Base-by-base conservation (phyloP, 1,140 invertebrate genomes). In the Ridgeia piscesae region DNA sequence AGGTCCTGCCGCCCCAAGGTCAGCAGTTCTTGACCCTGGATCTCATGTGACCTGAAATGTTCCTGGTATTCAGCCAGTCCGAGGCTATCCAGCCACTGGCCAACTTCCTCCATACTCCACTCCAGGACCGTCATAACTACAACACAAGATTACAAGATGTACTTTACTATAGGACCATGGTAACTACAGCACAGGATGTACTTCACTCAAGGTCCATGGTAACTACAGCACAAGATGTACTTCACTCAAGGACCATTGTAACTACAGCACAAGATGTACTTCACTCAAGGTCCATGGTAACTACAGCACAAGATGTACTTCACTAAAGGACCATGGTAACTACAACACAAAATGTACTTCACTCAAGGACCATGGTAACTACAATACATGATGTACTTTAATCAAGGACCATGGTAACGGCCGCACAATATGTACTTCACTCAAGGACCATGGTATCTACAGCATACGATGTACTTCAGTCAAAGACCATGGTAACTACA, bases 1-100 rank as follows among this genome's bases (percentile, higher is more conserved):
- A 97, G 94, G 94, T 97, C 96, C 91, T 96, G 94, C 91, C 98
- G 96, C 6, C 98, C 98, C 90, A 99, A 96, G 17, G 97, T 97
- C 0, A 99, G 96, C 21, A 99, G 96, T 95, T 99, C 99, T 34
- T 97, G 97, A 6, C 99, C 99, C 77, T 98, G 97, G 93, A 99
- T 98, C 95, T 99, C 98, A 95, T 99, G 98, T 33, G 97, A 97
- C 1, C 97, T 96, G 94, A 99, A 99, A 89, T 97, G 97, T 0
- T 96, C 94, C 91, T 95, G 95, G 95, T 99, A 99, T 95, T 99
- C 98, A 6, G 97, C 97, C 14, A 99, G 96, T 93, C 98, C 98
- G 91, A 99, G 96, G 1, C 97, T 97, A 92, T 98, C 98, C 91
- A 99, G 96, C 99, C 99, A 99, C 27, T 96, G 96, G 50, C 95